Base-by-base conservation (phyloP, 2,888 invertebrate genomes). In the Drosophila merina region DNA sequence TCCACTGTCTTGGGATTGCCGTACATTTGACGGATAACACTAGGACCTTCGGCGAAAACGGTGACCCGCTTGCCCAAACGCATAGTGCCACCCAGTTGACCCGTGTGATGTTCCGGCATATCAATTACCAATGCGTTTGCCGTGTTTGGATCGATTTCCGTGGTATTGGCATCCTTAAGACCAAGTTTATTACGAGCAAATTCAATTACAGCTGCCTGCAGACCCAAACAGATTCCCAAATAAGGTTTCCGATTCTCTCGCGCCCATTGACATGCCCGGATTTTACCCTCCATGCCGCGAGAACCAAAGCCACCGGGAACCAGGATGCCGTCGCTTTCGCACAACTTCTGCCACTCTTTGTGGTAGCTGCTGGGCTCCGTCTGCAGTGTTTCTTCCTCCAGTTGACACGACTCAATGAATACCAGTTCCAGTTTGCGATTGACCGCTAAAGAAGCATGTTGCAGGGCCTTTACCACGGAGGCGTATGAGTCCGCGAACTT, bases 251-350 rank as follows among this genome's bases (percentile, higher is more conserved):
- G 94, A 52, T 96, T 97, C 85, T 94, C 95, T 40, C 99, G 93
- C 69, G 99, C 98, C 97, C 98, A 99, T 84, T 96, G 94, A 78
- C 97, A 96, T 0, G 99, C 99, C 69, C 95, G 94, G 51, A 99
- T 97, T 93, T 98, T 99, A 0, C 99, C 99, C 91, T 98, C 98
- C 88, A 98, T 95, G 4, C 99, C 99, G 58, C 99, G 94, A 77
- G 95, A 95, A 0, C 99, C 99, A 91, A 99, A 99, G 9, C 99
- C 99, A 62, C 99, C 99, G 3, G 99, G 99, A 0, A 99, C 97
- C 76, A 99, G 94, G 0, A 99, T 95, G 31, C 98, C 99, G 90
- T 97, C 95, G 93, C 96, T 95, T 86, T 95, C 95, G 89, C 97
- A 98, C 1, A 99, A 93, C 80, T 95, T 94, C 88, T 96, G 96